Evolutionary conservation across 2,888 invertebrate genomes (phyloP).

Genomic region (Phasia obesa): DNA sequence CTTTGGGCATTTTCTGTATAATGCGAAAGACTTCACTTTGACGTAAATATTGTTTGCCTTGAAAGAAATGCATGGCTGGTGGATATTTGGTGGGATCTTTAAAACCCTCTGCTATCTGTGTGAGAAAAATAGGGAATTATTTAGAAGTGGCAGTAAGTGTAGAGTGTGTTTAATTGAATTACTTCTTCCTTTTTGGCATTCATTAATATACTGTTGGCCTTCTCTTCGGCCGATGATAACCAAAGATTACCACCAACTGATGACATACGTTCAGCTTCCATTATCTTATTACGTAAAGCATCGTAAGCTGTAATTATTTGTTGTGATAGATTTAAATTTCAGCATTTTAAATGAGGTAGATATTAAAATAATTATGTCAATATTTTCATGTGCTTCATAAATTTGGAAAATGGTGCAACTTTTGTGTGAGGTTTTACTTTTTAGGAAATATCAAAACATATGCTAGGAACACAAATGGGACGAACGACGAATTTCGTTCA

Average conservation of each 20-base stretch:
- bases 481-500: too few relatives aligned
- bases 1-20: constrained; percentile 85
- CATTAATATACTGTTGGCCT: constrained; percentile 81
- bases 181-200: constrained; percentile 81
- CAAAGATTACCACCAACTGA: constrained; percentile 80
- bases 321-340: constrained; percentile 5
- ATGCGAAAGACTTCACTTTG: constrained; percentile 85
- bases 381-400: too few relatives aligned
- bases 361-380: not conserved
- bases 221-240: constrained; percentile 79
- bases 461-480: too few relatives aligned
- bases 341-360: not conserved
- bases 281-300: constrained; percentile 80
- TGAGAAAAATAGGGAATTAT: not conserved
- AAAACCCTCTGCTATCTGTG: constrained; percentile 77
- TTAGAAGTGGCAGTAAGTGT: not conserved
- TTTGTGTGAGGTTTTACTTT: too few relatives aligned
- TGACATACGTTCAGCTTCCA: constrained; percentile 79
- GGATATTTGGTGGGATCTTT: constrained; percentile 83
- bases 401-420: too few relatives aligned
- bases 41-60: constrained; percentile 83
- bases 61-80: constrained; percentile 85
- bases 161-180: not conserved
- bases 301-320: constrained; percentile 77
- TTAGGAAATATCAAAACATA: too few relatives aligned